Evolutionary conservation across 2,888 invertebrate genomes (phyloP).

Genomic region (Tupiocoris notatus): DNA sequence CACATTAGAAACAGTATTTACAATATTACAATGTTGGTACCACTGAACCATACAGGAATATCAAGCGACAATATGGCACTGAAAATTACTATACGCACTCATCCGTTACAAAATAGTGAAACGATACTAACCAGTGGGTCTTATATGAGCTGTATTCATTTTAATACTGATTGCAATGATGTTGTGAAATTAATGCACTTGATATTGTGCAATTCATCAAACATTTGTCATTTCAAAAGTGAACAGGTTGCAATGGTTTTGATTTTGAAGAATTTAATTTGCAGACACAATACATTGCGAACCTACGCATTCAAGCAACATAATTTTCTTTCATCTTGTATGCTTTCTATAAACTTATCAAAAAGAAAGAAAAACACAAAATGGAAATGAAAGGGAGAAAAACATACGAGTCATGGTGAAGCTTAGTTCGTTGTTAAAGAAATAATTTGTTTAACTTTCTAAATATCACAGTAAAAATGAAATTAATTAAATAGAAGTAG

Average conservation of each 20-base stretch:
- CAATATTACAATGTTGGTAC: slow-evolving; percentile 32
- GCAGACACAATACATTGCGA: neutral
- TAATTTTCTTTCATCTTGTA: neutral
- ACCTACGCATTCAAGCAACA: neutral
- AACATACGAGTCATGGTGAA: too few relatives aligned
- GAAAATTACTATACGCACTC: slow-evolving; percentile 35
- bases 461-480: slow-evolving; percentile 46
- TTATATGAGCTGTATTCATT: slow-evolving; percentile 20
- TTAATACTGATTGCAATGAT: slow-evolving; percentile 37
- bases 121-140: slow-evolving; percentile 34
- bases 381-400: neutral
- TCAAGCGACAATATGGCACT: slow-evolving; percentile 36
- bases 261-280: too few relatives aligned
- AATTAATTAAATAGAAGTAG: slow-evolving; percentile 34
- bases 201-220: neutral
- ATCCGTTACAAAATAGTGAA: slow-evolving; percentile 33
- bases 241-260: neutral
- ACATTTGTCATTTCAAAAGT: neutral
- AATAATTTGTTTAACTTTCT: slow-evolving; percentile 37
- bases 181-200: slow-evolving; percentile 28
- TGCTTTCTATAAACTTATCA: neutral
- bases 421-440: slow-evolving; percentile 30
- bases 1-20: slow-evolving; percentile 27
- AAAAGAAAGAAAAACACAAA: neutral
- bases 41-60: slow-evolving; percentile 35